phyloP scores from a whole-genome alignment of 2,888 invertebrate species.

The Lasioglossum marginatum region DNA sequence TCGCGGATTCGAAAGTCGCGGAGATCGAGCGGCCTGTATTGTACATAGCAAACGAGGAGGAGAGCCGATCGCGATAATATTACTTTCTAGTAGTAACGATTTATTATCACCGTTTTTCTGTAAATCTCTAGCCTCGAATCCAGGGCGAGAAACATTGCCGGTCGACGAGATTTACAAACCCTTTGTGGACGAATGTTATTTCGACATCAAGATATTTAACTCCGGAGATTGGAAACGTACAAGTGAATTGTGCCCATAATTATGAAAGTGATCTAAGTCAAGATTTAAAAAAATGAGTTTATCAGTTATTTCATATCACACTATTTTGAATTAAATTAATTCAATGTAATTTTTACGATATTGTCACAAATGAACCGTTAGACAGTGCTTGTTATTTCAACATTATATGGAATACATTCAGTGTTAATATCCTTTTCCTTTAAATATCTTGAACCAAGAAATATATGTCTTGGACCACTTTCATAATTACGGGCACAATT shows the following conservation, averaged over 20 bases:
- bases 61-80: not conserved
- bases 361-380: no score
- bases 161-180: not conserved
- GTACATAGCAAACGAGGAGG: not conserved
- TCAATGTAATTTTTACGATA: no score
- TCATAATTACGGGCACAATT: not conserved
- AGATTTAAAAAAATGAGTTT: no score
- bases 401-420: no score
- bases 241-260: not conserved
- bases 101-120: not conserved
- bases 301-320: no score
- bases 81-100: not conserved
- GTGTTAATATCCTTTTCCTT: no score
- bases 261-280: no score
- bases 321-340: no score
- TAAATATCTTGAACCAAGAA: no score
- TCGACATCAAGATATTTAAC: not conserved
- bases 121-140: not conserved
- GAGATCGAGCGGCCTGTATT: not conserved
- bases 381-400: no score
- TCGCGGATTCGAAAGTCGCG: not conserved
- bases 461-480: no score
- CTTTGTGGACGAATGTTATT: not conserved
- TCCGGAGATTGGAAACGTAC: not conserved
- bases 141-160: not conserved